Conservation (phyloP, 2,888 invertebrate genomes). For the Torymus tubicola region DNA sequence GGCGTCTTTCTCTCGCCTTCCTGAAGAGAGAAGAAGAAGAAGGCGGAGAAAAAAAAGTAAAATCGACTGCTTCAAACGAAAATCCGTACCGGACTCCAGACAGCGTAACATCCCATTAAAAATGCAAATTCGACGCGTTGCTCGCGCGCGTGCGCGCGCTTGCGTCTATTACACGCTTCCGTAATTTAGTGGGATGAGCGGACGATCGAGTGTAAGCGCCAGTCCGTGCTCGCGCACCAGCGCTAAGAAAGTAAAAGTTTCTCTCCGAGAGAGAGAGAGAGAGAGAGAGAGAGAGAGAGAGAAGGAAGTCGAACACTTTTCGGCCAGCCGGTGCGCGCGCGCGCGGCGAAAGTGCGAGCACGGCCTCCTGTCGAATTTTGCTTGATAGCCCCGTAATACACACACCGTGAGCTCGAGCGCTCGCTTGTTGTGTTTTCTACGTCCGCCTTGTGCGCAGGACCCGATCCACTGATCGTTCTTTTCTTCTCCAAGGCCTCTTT, state of each 20-base stretch:
- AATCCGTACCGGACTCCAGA: conserved; percentile 3
- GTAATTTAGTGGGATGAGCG: conserved; percentile 49
- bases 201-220: not conserved
- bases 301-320: conserved; percentile 60
- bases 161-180: conserved; percentile 49
- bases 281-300: conserved; percentile 48
- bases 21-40: not conserved
- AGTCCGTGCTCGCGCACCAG: not conserved
- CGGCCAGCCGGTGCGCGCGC: conserved; percentile 45
- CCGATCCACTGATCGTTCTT: not conserved
- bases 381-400: not conserved
- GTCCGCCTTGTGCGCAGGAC: not conserved
- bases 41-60: conserved; percentile 1
- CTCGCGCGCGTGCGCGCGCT: not conserved
- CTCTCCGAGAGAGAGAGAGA: conserved; percentile 45
- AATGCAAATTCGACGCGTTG: conserved; percentile 37
- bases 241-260: conserved; percentile 66
- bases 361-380: conserved; percentile 39
- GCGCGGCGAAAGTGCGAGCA: conserved; percentile 60
- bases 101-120: conserved; percentile 50
- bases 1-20: not conserved
- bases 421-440: not conserved
- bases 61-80: conserved; percentile 2
- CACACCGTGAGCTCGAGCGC: not conserved
- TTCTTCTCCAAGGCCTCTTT: conserved; percentile 2